Conservation (phyloP, 2,113 vertebrate species). For the Pedetes capensis region DNA sequence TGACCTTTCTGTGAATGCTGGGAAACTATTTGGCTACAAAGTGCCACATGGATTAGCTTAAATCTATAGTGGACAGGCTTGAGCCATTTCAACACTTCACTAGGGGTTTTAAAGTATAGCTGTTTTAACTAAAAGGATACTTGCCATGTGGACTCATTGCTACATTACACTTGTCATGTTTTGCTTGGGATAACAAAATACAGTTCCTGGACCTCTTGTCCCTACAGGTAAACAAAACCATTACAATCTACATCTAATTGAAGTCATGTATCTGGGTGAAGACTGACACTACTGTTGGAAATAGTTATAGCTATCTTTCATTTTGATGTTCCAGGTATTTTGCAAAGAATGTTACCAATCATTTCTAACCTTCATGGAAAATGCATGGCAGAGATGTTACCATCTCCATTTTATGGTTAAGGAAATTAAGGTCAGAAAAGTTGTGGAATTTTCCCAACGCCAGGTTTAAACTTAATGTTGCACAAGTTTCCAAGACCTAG, state of each 20-base stretch:
- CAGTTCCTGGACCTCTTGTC: neutral
- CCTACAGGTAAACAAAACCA: neutral
- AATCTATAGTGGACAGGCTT: neutral
- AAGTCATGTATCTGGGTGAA: neutral
- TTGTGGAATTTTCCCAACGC: neutral
- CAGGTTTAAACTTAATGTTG: neutral
- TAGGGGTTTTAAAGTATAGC: neutral
- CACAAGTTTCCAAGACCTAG: neutral
- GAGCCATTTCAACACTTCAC: neutral
- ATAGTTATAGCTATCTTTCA: neutral
- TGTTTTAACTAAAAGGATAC: neutral
- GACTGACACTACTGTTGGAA: neutral
- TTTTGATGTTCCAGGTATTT: neutral
- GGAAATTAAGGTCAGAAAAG: neutral
- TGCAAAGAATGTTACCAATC: neutral
- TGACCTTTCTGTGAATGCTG: slow-evolving; percentile 16
- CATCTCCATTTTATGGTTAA: neutral
- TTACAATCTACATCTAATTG: neutral
- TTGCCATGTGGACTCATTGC: neutral
- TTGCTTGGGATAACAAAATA: neutral
- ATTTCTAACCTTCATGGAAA: neutral
- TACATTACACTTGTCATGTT: neutral
- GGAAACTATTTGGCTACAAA: slow-evolving; percentile 28
- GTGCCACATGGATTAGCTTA: neutral
- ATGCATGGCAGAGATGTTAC: neutral